phyloP scores from a whole-genome alignment of 2,888 invertebrate genomes.

The Diogma glabrata region DNA sequence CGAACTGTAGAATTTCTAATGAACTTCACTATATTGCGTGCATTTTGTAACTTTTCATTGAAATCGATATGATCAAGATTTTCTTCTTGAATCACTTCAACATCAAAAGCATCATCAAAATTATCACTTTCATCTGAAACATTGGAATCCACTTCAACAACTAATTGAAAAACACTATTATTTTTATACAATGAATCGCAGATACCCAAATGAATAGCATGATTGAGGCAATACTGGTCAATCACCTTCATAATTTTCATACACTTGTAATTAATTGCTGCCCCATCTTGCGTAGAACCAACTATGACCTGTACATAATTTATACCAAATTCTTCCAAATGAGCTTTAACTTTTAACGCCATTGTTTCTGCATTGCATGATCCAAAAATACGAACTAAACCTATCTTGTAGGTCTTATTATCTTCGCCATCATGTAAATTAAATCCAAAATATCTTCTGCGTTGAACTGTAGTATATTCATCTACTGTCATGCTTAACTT shows the following conservation, averaged over 20 bases:
- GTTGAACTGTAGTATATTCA: slow-evolving; percentile 4
- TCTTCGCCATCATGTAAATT: no score
- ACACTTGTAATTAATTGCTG: neutral
- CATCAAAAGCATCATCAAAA: no score
- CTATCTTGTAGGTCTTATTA: no score
- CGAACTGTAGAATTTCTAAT: neutral
- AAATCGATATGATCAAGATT: no score
- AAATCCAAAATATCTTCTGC: neutral
- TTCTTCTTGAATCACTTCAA: no score
- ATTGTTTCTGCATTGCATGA: neutral
- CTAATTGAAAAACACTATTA: neutral
- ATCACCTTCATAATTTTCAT: neutral
- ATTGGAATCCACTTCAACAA: neutral
- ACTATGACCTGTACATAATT: no score
- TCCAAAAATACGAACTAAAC: slow-evolving; percentile 1
- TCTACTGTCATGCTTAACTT: slow-evolving; percentile 1
- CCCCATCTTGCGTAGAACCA: no score
- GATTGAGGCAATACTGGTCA: no score
- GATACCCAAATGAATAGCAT: no score
- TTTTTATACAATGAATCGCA: no score
- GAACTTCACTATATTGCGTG: neutral
- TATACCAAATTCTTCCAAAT: no score
- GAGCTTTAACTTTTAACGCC: neutral
- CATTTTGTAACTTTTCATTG: slow-evolving; percentile 1
- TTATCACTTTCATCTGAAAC: neutral